Evolutionary conservation across 2,797 vertebrate species (phyloP), one percentile per base, ranked within the genome.

Genomic region (Sebastes nivosus): DNA sequence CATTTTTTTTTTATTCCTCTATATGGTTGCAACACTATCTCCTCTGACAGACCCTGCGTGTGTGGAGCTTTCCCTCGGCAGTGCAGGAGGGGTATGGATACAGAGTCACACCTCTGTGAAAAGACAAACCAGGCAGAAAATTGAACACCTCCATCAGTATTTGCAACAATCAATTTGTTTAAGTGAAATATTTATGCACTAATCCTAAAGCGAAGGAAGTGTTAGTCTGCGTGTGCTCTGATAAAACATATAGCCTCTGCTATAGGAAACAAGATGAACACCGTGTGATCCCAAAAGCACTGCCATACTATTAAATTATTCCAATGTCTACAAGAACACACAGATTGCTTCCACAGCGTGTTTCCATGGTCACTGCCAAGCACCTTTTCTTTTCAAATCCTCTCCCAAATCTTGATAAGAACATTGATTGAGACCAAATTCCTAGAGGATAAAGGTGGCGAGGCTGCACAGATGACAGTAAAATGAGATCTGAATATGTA

Each of bases 401-500:
- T 79, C 72, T 71, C 38, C 72, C 63, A 81, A 90, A 89, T 91
- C 83, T 89, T 22, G 64, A 76, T 90, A 79, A 92, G 87, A 89
- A 84, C 82, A 87, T 91, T 92, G 89, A 93, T 85, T 92, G 93
- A 94, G 91, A 93, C 82, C 57, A 82, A 82, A 94, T 93, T 93
- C 89, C 79, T 77, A 79, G 67, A 87, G 86, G 92, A 95, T 93
- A 86, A 94, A 92, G 86, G 86, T 74, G 54, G 54, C 61, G 27
- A 65, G 76, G 88, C 92, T 88, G 87, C 82, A 76, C 10, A 79
- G 92, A 89, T 84, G 82, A 91, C 77, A 82, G 91, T 91, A 95
- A 97, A 96, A 96, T 96, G 95, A 96, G 94, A 83, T 94, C 92
- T 92, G 96, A 96, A 93, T 92, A 95, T 93, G 94, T 93, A 95